A percentile compares a stretch with the other conserved stretches of the same genome.
phyloP scores from a whole-genome alignment of 2,888 invertebrate species.

The Ophraella communa region DNA sequence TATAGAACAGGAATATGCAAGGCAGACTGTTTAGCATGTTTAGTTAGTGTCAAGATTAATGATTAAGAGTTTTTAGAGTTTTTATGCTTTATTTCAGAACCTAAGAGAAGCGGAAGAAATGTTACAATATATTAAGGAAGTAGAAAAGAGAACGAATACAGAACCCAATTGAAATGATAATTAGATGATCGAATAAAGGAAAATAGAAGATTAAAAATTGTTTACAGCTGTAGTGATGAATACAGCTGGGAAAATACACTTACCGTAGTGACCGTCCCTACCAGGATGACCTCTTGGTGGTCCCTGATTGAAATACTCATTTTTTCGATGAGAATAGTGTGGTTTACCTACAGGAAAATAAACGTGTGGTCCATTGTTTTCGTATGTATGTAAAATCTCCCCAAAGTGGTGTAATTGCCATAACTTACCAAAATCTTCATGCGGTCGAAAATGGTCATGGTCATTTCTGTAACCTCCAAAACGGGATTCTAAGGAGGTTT shows the following conservation, averaged over 20 bases:
- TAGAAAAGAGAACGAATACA: too few species aligned
- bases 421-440: neutral
- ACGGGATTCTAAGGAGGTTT: neutral
- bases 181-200: too few species aligned
- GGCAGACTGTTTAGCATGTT: too few species aligned
- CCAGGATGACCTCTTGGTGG: neutral
- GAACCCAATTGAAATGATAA: too few species aligned
- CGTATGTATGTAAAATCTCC: neutral
- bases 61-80: too few species aligned
- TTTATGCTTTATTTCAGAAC: too few species aligned
- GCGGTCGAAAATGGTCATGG: neutral
- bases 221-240: neutral
- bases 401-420: neutral
- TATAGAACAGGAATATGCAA: too few species aligned
- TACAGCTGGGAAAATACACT: neutral
- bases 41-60: too few species aligned
- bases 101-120: too few species aligned
- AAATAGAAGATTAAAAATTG: too few species aligned
- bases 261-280: neutral
- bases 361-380: neutral
- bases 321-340: neutral
- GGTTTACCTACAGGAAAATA: neutral
- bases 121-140: too few species aligned
- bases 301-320: neutral
- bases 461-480: neutral